phyloP scores from a whole-genome alignment of 2,797 vertebrate genomes.

The Sphenopsis melanotis region DNA sequence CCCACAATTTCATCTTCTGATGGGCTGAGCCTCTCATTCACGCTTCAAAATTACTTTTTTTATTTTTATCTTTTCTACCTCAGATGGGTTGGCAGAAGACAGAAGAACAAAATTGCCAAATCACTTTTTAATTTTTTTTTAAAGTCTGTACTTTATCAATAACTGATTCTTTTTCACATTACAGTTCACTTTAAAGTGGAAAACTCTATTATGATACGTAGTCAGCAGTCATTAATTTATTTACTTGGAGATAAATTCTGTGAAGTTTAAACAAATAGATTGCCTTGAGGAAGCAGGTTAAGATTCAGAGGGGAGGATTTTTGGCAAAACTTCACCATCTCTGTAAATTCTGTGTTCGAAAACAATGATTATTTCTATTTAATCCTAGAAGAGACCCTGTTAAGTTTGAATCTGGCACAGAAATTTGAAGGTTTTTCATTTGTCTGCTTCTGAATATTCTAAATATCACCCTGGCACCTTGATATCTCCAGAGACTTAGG shows the following conservation, averaged over 20 bases:
- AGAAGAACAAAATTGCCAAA: not conserved
- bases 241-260: not conserved
- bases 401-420: not conserved
- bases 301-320: not conserved
- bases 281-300: not conserved
- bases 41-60: not conserved
- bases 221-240: not conserved
- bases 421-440: not conserved
- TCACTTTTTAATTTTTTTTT: not conserved
- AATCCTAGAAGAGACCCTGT: fast-evolving
- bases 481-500: not conserved
- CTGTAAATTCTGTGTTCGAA: not conserved
- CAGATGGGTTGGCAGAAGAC: fast-evolving
- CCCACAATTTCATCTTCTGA: fast-evolving
- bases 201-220: not conserved
- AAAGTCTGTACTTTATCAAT: not conserved
- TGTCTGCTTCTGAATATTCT: not conserved
- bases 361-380: not conserved
- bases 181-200: not conserved
- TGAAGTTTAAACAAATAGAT: not conserved
- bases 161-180: not conserved
- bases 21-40: not conserved
- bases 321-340: not conserved
- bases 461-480: too few relatives aligned
- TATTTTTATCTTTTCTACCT: not conserved